Conservation (phyloP, 2,888 invertebrate species). For the Oligia strigilis region DNA sequence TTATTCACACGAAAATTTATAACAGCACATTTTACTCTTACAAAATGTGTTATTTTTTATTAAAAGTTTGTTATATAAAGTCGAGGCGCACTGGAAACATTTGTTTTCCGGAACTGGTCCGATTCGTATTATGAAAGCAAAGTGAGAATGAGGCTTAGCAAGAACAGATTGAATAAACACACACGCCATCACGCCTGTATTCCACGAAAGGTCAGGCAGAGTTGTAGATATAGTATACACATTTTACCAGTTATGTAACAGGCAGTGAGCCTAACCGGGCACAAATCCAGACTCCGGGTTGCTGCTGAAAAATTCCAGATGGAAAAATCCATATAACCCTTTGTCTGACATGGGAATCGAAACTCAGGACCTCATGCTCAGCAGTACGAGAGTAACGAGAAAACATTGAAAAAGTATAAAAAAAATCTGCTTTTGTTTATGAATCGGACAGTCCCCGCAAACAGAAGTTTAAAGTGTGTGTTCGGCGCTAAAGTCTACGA, state of each 20-base stretch:
- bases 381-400: background rate
- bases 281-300: background rate
- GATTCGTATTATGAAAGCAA: background rate
- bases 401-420: background rate
- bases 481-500: slow-evolving; percentile 59
- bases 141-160: background rate
- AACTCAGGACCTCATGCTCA: background rate
- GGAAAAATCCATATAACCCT: background rate
- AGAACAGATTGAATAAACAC: background rate
- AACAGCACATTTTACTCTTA: slow-evolving; percentile 67
- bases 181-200: background rate
- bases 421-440: background rate
- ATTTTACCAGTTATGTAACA: background rate
- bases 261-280: background rate
- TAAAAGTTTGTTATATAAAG: slow-evolving; percentile 63
- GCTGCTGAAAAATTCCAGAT: background rate
- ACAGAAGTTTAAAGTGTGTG: slow-evolving; percentile 45
- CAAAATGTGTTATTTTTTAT: slow-evolving; percentile 63
- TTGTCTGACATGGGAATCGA: background rate
- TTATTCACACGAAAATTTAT: slow-evolving; percentile 73
- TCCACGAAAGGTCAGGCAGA: background rate
- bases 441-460: slow-evolving; percentile 47
- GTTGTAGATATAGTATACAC: background rate
- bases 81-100: slow-evolving; percentile 48
- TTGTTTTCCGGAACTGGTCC: slow-evolving; percentile 16